Evolutionary conservation across 2,113 vertebrate genomes (phyloP).

Genomic region (Salvator merianae): DNA sequence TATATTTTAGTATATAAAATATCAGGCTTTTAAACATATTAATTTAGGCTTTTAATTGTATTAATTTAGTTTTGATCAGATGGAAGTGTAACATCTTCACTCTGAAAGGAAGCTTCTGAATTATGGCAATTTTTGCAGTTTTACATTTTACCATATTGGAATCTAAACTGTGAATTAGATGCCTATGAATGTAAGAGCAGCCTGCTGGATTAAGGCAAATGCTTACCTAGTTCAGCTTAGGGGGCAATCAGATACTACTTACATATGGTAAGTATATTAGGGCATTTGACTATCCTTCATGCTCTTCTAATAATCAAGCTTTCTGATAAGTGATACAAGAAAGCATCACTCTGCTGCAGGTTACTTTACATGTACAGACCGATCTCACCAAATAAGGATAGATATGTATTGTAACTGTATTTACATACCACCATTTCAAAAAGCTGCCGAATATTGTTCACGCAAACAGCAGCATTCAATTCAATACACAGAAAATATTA

Average conservation of each 20-base stretch:
- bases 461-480: too few relatives aligned
- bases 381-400: background rate
- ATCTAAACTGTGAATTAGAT: conserved; percentile 57
- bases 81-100: background rate
- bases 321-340: background rate
- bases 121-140: background rate
- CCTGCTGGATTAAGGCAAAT: background rate
- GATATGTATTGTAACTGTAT: too few relatives aligned
- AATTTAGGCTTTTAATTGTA: background rate
- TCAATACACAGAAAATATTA: too few relatives aligned
- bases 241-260: background rate
- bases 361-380: background rate
- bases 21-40: too few relatives aligned
- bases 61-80: background rate
- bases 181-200: conserved; percentile 10
- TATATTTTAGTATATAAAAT: too few relatives aligned
- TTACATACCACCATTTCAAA: too few relatives aligned
- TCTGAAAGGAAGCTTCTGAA: background rate
- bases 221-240: background rate
- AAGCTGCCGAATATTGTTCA: too few relatives aligned
- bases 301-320: background rate
- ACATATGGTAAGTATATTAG: background rate
- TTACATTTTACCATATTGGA: conserved; percentile 21
- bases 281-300: too few relatives aligned
- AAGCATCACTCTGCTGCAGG: too few relatives aligned